phyloP scores from a whole-genome alignment of 1,140 invertebrate genomes.

The Cataglyphis hispanica region DNA sequence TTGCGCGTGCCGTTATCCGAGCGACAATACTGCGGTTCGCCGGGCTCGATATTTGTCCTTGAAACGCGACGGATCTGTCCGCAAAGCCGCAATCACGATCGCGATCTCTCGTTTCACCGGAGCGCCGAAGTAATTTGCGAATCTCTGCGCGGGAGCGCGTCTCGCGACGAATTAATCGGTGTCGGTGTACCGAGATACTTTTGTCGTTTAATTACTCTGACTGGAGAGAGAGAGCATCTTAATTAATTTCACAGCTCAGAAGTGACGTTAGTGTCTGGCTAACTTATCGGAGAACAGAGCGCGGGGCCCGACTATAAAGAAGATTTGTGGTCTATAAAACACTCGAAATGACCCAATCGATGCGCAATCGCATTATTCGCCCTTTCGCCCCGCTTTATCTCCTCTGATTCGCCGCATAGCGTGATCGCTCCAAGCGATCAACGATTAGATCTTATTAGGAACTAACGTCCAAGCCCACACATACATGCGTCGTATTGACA shows the following conservation, averaged over 20 bases:
- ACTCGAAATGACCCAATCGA: conserved; percentile 60
- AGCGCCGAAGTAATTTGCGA: conserved; percentile 51
- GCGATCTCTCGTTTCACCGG: conserved; percentile 50
- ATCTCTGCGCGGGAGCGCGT: conserved; percentile 21
- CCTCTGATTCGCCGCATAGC: conserved; percentile 22
- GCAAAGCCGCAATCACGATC: conserved; percentile 63
- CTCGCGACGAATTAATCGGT: conserved; percentile 58
- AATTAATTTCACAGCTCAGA: conserved; percentile 57
- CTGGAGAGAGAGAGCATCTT: conserved; percentile 30
- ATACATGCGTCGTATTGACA: conserved; percentile 25
- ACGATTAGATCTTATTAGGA: conserved; percentile 70
- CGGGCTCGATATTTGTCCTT: conserved; percentile 59
- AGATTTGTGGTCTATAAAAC: conserved; percentile 75
- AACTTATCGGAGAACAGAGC: conserved; percentile 41
- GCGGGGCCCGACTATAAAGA: conserved; percentile 61
- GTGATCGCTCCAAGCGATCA: conserved; percentile 56
- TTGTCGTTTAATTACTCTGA: conserved; percentile 60
- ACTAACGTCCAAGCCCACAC: conserved; percentile 24
- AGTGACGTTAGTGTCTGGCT: conserved; percentile 49
- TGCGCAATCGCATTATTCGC: conserved; percentile 64
- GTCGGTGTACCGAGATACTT: conserved; percentile 63
- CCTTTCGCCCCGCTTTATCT: conserved; percentile 52
- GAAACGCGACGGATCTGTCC: conserved; percentile 50
- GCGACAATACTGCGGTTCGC: conserved; percentile 60
- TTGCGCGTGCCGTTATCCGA: conserved; percentile 58